Evolutionary conservation across 2,888 invertebrate genomes (phyloP).

Genomic region (Trilocha varians): DNA sequence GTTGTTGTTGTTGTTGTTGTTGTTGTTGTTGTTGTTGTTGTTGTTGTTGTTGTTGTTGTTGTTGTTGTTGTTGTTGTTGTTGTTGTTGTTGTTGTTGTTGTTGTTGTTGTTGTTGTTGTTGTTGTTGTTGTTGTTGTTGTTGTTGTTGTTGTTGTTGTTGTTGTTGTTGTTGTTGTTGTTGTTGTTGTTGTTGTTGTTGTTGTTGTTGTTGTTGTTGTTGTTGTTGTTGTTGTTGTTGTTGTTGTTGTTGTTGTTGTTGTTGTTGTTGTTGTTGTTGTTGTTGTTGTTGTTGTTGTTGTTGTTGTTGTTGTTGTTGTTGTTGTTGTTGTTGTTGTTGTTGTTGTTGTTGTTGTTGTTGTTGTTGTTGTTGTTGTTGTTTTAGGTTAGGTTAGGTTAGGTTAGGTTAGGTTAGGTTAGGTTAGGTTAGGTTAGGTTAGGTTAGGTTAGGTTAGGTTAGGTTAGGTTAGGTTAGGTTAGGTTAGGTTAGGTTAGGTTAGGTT

Average conservation of each 20-base stretch:
- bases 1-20: no score
- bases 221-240: conserved; percentile 7
- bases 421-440: conserved; percentile 13
- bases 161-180: no score
- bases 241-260: conserved; percentile 12
- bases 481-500: conserved; percentile 18
- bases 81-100: no score
- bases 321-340: conserved; percentile 8
- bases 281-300: conserved; percentile 12
- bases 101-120: no score
- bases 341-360: conserved; percentile 4
- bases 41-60: no score
- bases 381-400: conserved; percentile 13
- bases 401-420: conserved; percentile 12
- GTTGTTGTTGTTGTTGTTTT: conserved; percentile 6
- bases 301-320: conserved; percentile 8
- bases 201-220: conserved; percentile 4
- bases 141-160: no score
- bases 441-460: conserved; percentile 13
- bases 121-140: no score
- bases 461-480: conserved; percentile 13
- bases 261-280: conserved; percentile 14
- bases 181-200: neutral
- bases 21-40: no score
- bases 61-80: no score